phyloP scores from a whole-genome alignment of 2,888 invertebrate genomes.

The Trissolcus brochymenae region DNA sequence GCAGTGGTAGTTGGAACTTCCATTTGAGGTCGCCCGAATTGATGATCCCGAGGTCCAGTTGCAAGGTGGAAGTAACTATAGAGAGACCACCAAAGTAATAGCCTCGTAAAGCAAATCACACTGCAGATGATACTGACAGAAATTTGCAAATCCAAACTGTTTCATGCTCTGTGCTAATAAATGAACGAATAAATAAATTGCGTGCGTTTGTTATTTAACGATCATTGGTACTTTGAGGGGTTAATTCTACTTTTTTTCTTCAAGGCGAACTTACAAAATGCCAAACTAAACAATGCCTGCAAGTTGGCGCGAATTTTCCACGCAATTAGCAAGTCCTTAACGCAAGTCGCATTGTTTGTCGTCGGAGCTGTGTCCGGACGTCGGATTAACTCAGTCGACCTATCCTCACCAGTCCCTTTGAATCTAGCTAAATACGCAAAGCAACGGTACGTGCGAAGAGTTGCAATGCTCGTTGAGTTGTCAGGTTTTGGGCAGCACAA shows the following conservation, averaged over 20 bases:
- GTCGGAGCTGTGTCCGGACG: constrained; percentile 27
- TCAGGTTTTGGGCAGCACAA: constrained; percentile 42
- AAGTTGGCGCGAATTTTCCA: constrained; percentile 42
- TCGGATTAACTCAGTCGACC: constrained; percentile 41
- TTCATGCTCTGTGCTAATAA: no score
- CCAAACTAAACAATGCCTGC: constrained; percentile 24
- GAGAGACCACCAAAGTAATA: no score
- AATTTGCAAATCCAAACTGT: no score
- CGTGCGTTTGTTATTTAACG: no score
- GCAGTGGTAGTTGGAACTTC: no score
- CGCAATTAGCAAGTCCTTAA: constrained; percentile 53
- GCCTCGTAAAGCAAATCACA: no score
- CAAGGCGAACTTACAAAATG: constrained; percentile 28
- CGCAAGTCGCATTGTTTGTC: constrained; percentile 46
- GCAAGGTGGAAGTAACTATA: no score
- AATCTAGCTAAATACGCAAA: constrained; percentile 46
- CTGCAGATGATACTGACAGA: no score
- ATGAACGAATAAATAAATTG: no score
- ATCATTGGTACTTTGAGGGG: no score
- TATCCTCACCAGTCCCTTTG: constrained; percentile 27
- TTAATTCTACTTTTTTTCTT: background rate
- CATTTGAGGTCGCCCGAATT: no score
- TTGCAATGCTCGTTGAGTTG: constrained; percentile 47
- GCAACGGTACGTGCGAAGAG: constrained; percentile 53
- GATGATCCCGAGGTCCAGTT: no score